Evolutionary conservation across 2,797 vertebrate species (phyloP).

Genomic region (Eulemur rubriventer): DNA sequence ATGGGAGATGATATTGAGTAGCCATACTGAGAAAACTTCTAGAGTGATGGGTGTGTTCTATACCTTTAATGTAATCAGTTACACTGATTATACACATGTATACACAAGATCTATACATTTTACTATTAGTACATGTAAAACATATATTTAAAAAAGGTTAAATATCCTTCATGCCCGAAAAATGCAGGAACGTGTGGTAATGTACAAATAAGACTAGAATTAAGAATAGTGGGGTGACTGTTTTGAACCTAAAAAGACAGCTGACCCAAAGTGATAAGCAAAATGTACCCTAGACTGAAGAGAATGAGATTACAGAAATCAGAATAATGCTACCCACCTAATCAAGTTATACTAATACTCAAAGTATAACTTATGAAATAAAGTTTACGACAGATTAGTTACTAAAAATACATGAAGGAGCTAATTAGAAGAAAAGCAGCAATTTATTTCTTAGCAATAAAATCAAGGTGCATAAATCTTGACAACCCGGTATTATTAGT

Average conservation of each 20-base stretch:
- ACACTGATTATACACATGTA: background rate
- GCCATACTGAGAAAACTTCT: background rate
- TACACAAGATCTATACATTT: background rate
- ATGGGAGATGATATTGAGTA: background rate
- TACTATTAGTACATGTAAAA: background rate
- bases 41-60: background rate
- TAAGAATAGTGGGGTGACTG: background rate
- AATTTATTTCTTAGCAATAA: conserved; percentile 40
- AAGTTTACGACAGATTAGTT: background rate
- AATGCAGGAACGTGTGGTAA: background rate
- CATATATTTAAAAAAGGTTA: background rate
- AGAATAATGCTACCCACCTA: background rate
- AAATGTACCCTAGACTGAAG: conserved; percentile 35
- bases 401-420: conserved; percentile 21
- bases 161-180: background rate
- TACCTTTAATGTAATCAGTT: background rate
- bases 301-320: background rate
- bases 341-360: conserved; percentile 2
- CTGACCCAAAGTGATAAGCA: background rate
- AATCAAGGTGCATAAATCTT: conserved; percentile 17
- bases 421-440: conserved; percentile 29
- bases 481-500: background rate
- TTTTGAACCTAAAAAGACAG: background rate
- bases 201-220: background rate
- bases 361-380: conserved; percentile 1